phyloP scores from a whole-genome alignment of 1,140 invertebrate genomes.

The Potamilus streckersoni region DNA sequence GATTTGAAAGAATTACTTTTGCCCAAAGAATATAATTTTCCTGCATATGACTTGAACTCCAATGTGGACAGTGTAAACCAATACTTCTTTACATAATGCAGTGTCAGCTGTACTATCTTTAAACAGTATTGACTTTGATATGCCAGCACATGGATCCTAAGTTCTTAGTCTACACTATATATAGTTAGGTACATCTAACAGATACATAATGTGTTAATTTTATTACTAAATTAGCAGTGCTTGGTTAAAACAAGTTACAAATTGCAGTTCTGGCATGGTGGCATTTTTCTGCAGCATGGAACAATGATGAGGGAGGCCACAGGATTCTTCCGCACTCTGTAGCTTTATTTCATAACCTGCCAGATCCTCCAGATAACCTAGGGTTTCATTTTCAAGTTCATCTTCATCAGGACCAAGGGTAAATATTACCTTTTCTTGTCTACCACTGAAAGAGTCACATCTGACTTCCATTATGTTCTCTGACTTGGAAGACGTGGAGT shows the following conservation, averaged over 20 bases:
- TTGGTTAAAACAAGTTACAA: constrained; percentile 27
- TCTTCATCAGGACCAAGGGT: constrained; percentile 21
- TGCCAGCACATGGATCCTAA: no score
- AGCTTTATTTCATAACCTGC: neutral
- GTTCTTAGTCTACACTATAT: no score
- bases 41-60: no score
- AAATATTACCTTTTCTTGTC: constrained; percentile 5
- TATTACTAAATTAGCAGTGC: neutral
- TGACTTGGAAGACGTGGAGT: neutral
- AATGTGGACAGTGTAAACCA: no score
- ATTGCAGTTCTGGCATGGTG: constrained; percentile 40
- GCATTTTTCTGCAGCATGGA: constrained; percentile 28
- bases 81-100: no score
- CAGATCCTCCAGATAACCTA: neutral
- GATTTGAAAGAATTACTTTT: no score
- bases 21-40: no score
- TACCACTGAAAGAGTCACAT: neutral
- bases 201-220: no score
- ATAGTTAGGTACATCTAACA: no score
- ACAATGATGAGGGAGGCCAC: constrained; percentile 7
- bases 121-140: no score
- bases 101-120: no score
- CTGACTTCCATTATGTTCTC: constrained; percentile 15
- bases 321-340: no score
- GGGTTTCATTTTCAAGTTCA: constrained; percentile 1